phyloP scores from a whole-genome alignment of 2,888 invertebrate species.

The Escarpia spicata region DNA sequence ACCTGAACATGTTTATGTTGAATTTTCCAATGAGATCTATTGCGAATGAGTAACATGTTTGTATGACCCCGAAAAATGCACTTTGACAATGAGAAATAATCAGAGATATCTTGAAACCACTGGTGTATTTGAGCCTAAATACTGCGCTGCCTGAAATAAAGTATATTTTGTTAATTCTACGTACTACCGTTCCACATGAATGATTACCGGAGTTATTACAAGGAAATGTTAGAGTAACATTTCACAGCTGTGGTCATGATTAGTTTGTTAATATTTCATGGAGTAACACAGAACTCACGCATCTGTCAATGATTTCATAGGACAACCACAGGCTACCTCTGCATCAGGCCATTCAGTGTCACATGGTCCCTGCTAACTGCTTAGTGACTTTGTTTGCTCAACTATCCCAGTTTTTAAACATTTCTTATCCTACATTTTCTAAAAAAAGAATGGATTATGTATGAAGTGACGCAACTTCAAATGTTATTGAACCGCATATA shows the following conservation, averaged over 20 bases:
- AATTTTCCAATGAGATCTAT: too few relatives aligned
- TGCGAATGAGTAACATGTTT: too few relatives aligned
- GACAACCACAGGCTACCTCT: not conserved
- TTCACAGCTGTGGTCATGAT: not conserved
- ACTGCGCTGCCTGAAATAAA: too few relatives aligned
- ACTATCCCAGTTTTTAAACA: not conserved
- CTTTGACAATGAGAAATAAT: too few relatives aligned
- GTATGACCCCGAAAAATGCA: too few relatives aligned
- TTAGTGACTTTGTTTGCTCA: not conserved
- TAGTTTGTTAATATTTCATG: constrained; percentile 7
- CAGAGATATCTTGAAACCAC: too few relatives aligned
- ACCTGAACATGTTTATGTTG: too few relatives aligned
- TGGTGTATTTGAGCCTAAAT: too few relatives aligned
- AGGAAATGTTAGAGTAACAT: not conserved
- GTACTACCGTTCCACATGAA: not conserved
- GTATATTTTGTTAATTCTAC: not conserved
- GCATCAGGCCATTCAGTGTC: not conserved
- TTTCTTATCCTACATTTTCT: not conserved
- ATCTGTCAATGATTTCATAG: not conserved
- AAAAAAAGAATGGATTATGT: not conserved
- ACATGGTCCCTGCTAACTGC: not conserved
- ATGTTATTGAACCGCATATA: too few relatives aligned
- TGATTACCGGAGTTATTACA: not conserved
- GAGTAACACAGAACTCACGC: not conserved
- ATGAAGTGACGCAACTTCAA: too few relatives aligned